Evolutionary conservation across 2,797 vertebrate genomes (phyloP).

Genomic region (Betta splendens): DNA sequence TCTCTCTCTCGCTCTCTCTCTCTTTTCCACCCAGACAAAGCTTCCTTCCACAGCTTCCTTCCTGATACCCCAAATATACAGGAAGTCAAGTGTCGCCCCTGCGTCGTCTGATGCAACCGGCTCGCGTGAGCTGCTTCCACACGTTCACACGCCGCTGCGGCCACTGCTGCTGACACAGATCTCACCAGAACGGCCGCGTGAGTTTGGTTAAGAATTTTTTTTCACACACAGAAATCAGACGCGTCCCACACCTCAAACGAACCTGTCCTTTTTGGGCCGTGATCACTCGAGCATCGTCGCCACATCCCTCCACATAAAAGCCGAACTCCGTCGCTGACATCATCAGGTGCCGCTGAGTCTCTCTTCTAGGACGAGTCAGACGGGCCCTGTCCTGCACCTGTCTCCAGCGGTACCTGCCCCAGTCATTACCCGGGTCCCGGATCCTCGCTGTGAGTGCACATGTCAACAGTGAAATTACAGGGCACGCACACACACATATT

Average conservation of each 20-base stretch:
- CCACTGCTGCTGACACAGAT: slow-evolving; percentile 29
- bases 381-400: slow-evolving; percentile 74
- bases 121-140: background rate
- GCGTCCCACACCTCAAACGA: no score
- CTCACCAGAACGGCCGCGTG: no score
- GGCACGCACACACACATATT: slow-evolving; percentile 68
- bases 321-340: slow-evolving; percentile 70
- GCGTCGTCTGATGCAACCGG: slow-evolving; percentile 14
- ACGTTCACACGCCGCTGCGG: slow-evolving; percentile 7
- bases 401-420: slow-evolving; percentile 74
- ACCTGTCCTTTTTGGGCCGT: no score
- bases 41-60: slow-evolving; percentile 22
- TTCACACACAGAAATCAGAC: slow-evolving; percentile 13
- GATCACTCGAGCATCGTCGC: no score
- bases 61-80: slow-evolving; percentile 21
- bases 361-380: slow-evolving; percentile 64
- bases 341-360: slow-evolving; percentile 75
- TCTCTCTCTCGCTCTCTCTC: background rate
- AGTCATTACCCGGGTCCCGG: slow-evolving; percentile 76
- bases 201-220: no score
- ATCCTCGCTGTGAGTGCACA: slow-evolving; percentile 79
- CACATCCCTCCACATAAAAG: no score
- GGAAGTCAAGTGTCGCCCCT: background rate
- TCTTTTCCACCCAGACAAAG: background rate
- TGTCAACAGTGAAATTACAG: slow-evolving; percentile 81